Evolutionary conservation across 2,797 vertebrate species (phyloP).

Genomic region (Lacerta viridis): DNA sequence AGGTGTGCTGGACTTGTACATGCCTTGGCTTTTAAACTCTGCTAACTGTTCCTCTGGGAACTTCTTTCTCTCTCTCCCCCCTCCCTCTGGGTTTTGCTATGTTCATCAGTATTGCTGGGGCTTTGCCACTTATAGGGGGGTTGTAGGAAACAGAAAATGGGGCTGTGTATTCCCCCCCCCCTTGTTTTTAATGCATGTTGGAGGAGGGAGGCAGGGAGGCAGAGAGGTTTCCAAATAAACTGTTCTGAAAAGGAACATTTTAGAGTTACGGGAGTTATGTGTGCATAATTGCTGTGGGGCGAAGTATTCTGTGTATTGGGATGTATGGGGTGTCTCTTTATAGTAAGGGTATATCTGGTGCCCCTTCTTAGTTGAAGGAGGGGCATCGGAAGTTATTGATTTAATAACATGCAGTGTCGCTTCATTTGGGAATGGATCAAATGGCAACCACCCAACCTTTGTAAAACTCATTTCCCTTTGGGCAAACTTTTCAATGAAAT

Average conservation of each 20-base stretch:
- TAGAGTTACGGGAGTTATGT: not conserved
- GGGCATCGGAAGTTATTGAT: not conserved
- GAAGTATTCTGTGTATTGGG: not conserved
- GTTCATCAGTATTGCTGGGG: not conserved
- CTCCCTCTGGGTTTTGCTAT: rapidly evolving
- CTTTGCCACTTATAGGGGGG: rapidly evolving
- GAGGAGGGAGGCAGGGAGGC: not conserved
- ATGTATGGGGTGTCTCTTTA: not conserved
- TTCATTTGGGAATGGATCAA: not conserved
- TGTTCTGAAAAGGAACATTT: not conserved
- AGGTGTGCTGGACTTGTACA: not conserved
- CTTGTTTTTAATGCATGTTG: not conserved
- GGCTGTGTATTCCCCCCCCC: not conserved
- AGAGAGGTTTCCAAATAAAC: not conserved
- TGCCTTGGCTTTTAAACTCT: conserved; percentile 6
- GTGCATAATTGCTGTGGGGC: not conserved
- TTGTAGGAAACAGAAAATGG: rapidly evolving
- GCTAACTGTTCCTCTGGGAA: not conserved
- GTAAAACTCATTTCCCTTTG: not conserved
- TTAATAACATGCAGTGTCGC: not conserved
- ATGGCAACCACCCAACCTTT: not conserved
- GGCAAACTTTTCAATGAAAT: not conserved
- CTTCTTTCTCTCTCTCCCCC: too few species aligned
- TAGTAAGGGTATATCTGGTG: not conserved
- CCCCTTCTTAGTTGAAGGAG: not conserved